Base-by-base conservation (phyloP, 2,113 vertebrate genomes). In the Prochilodus magdalenae region DNA sequence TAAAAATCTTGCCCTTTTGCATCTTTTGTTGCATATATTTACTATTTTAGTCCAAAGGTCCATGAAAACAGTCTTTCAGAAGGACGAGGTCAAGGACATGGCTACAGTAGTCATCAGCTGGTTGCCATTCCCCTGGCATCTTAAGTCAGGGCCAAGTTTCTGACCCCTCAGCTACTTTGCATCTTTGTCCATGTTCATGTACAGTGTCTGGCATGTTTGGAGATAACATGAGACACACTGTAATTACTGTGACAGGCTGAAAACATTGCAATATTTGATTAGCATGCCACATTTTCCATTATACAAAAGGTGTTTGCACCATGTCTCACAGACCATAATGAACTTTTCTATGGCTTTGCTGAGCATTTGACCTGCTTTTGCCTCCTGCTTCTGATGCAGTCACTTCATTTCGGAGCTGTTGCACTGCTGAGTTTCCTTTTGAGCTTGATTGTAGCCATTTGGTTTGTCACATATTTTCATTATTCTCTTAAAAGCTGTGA, bases 221-320 rank as follows among this genome's bases (percentile, higher is more conserved):
- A 60, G 57, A 60, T 26, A 60, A 26, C 57, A 26, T 24, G 57
- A 60, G 30, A 29, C 63, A 24, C 66, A n/a, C 3, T 5, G 10
- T 22, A 22, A 67, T 40, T 10, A 12, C 65, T 66, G 26, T 66
- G 63, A 33, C 63, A 33, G 30, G 15, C 66, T 69, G 33, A 44
- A 40, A 40, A 36, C 12, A 18, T 29, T 18, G 20, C 30, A 40
- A 24, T 44, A 44, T 44, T 70, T n/a, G 22, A 70, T 70, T 70
- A 70, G 66, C 66, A 44, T 44, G 66, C 33, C 66, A 70, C 33
- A 44, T 44, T 70, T 44, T 8, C n/a, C n/a, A n/a, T n/a, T n/a
- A n/a, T n/a, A 70, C 66, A 70, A 70, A 70, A 70, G 66, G n/a
- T 6, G 30, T 67, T 18, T 22, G 15, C 14, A 22, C 12, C 62